Conservation (phyloP, 2,113 vertebrate species). For the Anoplopoma fimbria region DNA sequence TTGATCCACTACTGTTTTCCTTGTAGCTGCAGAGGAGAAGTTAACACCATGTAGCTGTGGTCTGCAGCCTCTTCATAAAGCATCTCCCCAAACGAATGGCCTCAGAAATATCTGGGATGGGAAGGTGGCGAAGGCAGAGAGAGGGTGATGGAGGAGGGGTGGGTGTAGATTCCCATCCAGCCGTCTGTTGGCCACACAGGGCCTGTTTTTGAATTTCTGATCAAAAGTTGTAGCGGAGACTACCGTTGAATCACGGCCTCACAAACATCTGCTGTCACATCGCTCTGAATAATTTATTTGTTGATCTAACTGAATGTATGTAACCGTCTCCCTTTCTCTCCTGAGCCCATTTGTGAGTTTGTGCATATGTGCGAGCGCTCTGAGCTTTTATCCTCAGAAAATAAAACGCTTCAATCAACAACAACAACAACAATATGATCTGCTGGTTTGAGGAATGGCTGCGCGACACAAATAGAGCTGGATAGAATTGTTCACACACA, state of each 20-base stretch:
- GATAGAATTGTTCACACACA: slow-evolving; percentile 26
- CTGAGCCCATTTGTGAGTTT: slow-evolving; percentile 50
- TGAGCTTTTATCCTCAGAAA: slow-evolving; percentile 56
- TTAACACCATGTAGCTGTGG: slow-evolving; percentile 5
- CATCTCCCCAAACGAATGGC: slow-evolving; percentile 49
- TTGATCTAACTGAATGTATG: slow-evolving; percentile 76
- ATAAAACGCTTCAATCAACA: slow-evolving; percentile 74
- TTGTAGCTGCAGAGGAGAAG: not conserved
- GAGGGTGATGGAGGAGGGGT: not conserved
- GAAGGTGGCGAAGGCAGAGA: slow-evolving; percentile 27
- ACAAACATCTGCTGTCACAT: slow-evolving; percentile 83
- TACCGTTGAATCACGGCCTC: slow-evolving; percentile 77
- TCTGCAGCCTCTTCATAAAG: slow-evolving; percentile 34
- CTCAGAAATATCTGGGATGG: slow-evolving; percentile 48
- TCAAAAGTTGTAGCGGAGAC: slow-evolving; percentile 77
- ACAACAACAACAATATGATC: slow-evolving; percentile 72
- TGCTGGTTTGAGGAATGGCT: slow-evolving; percentile 59
- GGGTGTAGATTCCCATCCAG: slow-evolving; percentile 31
- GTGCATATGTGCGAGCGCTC: not conserved
- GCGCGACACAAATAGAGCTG: slow-evolving; percentile 18
- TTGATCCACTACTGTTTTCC: not conserved
- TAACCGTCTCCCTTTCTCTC: slow-evolving; percentile 60
- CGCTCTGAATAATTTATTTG: slow-evolving; percentile 82
- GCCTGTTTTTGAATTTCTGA: slow-evolving; percentile 82
- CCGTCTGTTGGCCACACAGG: slow-evolving; percentile 72